Conservation (phyloP, 2,888 invertebrate genomes). For the Amblyjoppa fuscipennis region DNA sequence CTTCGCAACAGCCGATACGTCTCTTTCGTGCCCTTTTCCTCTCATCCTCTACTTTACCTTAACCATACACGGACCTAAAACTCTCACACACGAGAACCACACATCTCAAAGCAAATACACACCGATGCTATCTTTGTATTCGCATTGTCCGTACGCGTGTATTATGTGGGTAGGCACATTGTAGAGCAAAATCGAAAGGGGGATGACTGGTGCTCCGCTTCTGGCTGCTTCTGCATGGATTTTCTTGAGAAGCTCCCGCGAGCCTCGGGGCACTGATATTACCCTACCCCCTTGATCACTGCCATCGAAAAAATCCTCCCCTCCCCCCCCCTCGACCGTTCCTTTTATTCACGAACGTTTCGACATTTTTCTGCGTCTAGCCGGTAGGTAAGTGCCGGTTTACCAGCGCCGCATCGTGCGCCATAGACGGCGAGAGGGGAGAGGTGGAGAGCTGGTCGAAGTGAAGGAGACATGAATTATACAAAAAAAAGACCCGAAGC, state of each 20-base stretch:
- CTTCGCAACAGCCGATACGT: background rate
- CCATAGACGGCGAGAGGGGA: slow-evolving; percentile 24
- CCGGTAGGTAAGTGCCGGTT: slow-evolving; percentile 83
- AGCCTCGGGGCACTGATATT: slow-evolving; percentile 82
- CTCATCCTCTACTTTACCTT: slow-evolving; percentile 26
- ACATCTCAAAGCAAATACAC: slow-evolving; percentile 26
- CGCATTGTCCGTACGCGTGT: slow-evolving; percentile 15
- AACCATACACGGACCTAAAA: background rate
- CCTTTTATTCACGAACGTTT: slow-evolving; percentile 78
- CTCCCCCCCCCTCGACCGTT: slow-evolving; percentile 57
- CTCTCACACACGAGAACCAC: slow-evolving; percentile 8
- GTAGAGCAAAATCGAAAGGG: slow-evolving; percentile 43
- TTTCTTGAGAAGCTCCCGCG: slow-evolving; percentile 63
- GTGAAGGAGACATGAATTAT: slow-evolving; percentile 46
- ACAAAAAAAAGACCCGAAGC: slow-evolving; percentile 44
- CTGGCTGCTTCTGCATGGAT: slow-evolving; percentile 58
- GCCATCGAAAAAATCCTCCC: slow-evolving; percentile 79
- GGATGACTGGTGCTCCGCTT: slow-evolving; percentile 40
- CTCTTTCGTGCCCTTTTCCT: slow-evolving; percentile 71
- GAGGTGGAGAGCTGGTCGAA: slow-evolving; percentile 21
- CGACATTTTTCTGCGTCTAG: slow-evolving; percentile 85
- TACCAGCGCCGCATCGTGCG: slow-evolving; percentile 55
- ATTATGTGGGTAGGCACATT: slow-evolving; percentile 45
- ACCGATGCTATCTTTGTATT: background rate
- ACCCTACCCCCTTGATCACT: slow-evolving; percentile 82